phyloP scores from a whole-genome alignment of 1,140 invertebrate species.

The Melitaea cinxia region DNA sequence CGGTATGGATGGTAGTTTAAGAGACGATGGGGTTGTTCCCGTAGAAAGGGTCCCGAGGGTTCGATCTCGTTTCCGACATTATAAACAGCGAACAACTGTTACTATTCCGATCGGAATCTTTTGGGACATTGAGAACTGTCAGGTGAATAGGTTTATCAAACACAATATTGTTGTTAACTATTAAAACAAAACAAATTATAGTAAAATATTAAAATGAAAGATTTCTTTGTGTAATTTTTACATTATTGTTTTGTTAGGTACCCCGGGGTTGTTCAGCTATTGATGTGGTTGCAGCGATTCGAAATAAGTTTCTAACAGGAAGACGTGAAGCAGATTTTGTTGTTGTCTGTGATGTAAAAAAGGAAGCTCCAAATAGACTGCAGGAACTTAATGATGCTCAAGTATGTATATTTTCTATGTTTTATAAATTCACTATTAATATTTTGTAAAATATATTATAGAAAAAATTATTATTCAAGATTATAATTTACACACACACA shows the following conservation, averaged over 20 bases:
- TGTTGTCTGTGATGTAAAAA: conserved; percentile 90
- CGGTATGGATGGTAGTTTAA: conserved; percentile 51
- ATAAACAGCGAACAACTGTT: conserved; percentile 52
- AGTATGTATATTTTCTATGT: conserved; percentile 74
- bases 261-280: conserved; percentile 91
- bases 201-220: too few species aligned
- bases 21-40: conserved; percentile 52
- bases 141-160: conserved; percentile 65
- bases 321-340: conserved; percentile 94
- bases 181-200: background rate
- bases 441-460: too few species aligned
- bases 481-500: too few species aligned
- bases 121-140: conserved; percentile 97
- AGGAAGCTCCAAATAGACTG: conserved; percentile 89
- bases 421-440: background rate
- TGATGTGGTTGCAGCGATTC: conserved; percentile 88
- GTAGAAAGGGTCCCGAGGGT: conserved; percentile 63
- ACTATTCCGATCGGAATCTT: conserved; percentile 91
- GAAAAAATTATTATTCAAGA: too few species aligned
- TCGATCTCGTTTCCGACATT: conserved; percentile 64
- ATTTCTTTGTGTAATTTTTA: background rate
- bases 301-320: conserved; percentile 89
- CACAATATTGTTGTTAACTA: background rate
- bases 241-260: conserved; percentile 80
- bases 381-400: conserved; percentile 94